phyloP scores from a whole-genome alignment of 2,113 vertebrate genomes.

The Lampris incognitus region DNA sequence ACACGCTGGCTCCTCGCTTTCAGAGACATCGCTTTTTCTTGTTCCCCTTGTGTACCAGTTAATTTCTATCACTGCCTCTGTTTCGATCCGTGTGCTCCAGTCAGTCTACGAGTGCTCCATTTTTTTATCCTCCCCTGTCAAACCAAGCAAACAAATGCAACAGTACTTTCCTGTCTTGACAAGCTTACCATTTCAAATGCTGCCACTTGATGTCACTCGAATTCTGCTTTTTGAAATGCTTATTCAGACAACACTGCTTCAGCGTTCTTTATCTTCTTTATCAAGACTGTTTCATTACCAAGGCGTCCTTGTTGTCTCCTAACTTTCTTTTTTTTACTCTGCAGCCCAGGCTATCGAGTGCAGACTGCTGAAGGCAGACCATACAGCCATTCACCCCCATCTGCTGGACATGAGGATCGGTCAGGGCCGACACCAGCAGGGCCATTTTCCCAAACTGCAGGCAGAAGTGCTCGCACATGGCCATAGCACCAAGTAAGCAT shows the following conservation, averaged over 20 bases:
- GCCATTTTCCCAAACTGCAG: constrained; percentile 95
- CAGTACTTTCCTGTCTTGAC: neutral
- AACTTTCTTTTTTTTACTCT: constrained; percentile 24
- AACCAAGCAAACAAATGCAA: too few relatives aligned
- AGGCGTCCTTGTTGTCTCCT: neutral
- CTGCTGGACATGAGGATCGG: constrained; percentile 98
- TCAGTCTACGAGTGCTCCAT: neutral
- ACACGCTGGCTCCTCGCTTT: neutral
- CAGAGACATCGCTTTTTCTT: neutral
- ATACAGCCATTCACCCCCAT: constrained; percentile 96
- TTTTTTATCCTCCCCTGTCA: too few relatives aligned
- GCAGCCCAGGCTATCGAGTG: constrained; percentile 92
- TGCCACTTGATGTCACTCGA: too few relatives aligned
- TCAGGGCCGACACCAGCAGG: constrained; percentile 95
- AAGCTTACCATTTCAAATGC: too few relatives aligned
- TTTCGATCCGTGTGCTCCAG: neutral
- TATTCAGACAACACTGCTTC: neutral
- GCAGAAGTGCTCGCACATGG: constrained; percentile 90
- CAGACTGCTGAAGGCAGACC: constrained; percentile 93
- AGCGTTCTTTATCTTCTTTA: neutral
- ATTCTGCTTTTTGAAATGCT: too few relatives aligned
- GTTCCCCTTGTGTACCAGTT: neutral
- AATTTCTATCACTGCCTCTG: neutral
- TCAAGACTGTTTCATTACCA: neutral
- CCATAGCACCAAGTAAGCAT: constrained; percentile 92